Evolutionary conservation across 2,113 vertebrate genomes (phyloP).

Genomic region (Amphilophus citrinellus): DNA sequence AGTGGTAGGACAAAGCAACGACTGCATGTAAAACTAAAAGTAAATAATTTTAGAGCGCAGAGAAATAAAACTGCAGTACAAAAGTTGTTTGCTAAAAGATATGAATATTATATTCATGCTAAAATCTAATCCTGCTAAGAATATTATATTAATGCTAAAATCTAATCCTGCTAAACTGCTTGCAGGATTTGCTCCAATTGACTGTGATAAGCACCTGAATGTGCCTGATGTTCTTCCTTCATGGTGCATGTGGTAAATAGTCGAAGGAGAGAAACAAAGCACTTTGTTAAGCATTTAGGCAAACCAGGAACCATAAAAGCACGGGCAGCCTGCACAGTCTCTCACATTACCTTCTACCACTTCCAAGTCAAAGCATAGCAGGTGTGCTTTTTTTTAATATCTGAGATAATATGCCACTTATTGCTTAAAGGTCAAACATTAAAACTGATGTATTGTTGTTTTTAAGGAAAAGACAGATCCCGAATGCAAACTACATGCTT

Average conservation of each 20-base stretch:
- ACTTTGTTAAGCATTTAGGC: conserved; percentile 20
- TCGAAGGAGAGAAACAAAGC: conserved; percentile 25
- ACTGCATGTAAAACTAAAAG: not conserved
- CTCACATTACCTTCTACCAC: conserved; percentile 18
- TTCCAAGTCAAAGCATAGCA: conserved; percentile 36
- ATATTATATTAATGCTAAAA: not conserved
- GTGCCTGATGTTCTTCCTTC: conserved; percentile 10
- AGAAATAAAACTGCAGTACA: not conserved
- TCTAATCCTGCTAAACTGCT: not conserved
- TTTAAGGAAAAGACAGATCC: not conserved
- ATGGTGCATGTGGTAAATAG: not conserved
- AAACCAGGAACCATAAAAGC: conserved; percentile 42
- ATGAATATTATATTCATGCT: not conserved
- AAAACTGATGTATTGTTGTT: not conserved
- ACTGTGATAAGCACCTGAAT: not conserved
- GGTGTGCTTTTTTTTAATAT: conserved; percentile 33
- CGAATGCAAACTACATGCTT: not conserved
- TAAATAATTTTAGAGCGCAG: not conserved
- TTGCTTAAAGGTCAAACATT: not conserved
- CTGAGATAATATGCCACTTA: conserved; percentile 15
- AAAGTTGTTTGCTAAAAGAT: not conserved
- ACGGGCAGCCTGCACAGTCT: conserved; percentile 15
- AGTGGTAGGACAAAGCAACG: not conserved
- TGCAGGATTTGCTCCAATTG: not conserved
- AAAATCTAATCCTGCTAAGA: too few relatives aligned